Evolutionary conservation across 1,140 invertebrate species (phyloP).

Genomic region (Drosophila ironensis): DNA sequence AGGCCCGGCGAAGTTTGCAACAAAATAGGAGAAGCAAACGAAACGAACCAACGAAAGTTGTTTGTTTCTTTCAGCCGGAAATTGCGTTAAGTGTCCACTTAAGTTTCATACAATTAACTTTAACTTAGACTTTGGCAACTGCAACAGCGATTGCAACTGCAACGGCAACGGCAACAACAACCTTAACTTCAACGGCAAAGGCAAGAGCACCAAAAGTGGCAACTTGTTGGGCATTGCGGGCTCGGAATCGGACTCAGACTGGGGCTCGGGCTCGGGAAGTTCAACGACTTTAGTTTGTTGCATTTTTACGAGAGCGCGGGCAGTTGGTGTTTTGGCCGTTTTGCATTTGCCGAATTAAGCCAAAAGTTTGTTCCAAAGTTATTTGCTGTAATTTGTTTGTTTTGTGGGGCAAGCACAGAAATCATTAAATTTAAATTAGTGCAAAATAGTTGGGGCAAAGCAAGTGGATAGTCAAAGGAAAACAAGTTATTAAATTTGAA

Average conservation of each 20-base stretch:
- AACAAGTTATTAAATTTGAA: slow-evolving; percentile 42
- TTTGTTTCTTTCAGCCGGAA: slow-evolving; percentile 56
- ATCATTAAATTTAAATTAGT: slow-evolving; percentile 56
- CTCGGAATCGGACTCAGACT: slow-evolving; percentile 1
- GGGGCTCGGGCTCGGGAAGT: slow-evolving; percentile 18
- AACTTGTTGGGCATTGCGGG: slow-evolving; percentile 42
- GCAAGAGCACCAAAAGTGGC: slow-evolving; percentile 13
- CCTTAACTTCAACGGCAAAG: slow-evolving; percentile 19
- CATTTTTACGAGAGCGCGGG: slow-evolving; percentile 29
- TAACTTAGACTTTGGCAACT: slow-evolving; percentile 60
- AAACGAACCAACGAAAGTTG: slow-evolving; percentile 48
- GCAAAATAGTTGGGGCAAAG: slow-evolving; percentile 32
- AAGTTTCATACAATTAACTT: slow-evolving; percentile 71
- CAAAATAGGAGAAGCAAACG: too few species aligned
- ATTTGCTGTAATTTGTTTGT: slow-evolving; percentile 45
- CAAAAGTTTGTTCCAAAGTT: slow-evolving; percentile 39
- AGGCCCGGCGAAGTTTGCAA: slow-evolving; percentile 35
- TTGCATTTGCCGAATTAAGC: slow-evolving; percentile 35
- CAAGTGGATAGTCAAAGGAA: slow-evolving; percentile 30
- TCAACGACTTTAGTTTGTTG: slow-evolving; percentile 46
- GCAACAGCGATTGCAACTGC: slow-evolving; percentile 16
- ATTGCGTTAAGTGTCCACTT: slow-evolving; percentile 71
- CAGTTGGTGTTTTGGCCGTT: slow-evolving; percentile 3
- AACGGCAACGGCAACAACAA: slow-evolving; percentile 15
- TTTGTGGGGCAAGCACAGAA: slow-evolving; percentile 25